Base-by-base conservation (phyloP, 2,888 invertebrate species). In the Drosophila lacicola region DNA sequence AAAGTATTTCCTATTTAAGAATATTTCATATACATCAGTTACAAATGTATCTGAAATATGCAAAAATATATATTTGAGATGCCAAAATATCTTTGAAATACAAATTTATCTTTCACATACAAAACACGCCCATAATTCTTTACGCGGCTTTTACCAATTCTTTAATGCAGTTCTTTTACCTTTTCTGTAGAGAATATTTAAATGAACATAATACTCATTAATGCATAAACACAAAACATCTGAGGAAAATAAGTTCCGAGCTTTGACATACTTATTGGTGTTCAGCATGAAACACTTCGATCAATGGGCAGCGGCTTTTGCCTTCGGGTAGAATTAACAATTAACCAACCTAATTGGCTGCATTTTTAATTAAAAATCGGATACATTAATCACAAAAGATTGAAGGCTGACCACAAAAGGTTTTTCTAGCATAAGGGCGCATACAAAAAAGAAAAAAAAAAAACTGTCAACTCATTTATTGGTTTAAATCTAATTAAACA, bases 381-480 rank as follows among this genome's bases (percentile, higher is more conserved):
- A 50, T 60, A 63, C 37, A 65, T 62, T 51, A 33, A 50, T 45
- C 45, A 65, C 44, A 60, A 68, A 46, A 62, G 64, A 55, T 21
- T 54, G 82, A 85, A 77, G 82, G 82, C 29, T 61, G 46, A 17
- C 46, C 46, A 50, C 44, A 33, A 60, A 62, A 63, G 62, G 46
- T 63, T 49, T 60, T 55, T 56, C 37, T 25, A 37, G 51, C 41
- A 8, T 37, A 58, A 53, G 44, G 54, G 21, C 57, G 65, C 36
- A 19, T 21, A 36, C 6, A 39, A 29, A 58, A 42, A 50, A 21
- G 11, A 13, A 8, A 37, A 51, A 8, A 37, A 51, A 10, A 66
- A 78, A 64, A 34, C 46, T 88, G 88, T 82, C 82, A 88, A 88
- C 77, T 82, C 86, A 82, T 88, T 88, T 82, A 33, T 61, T 69